Conservation (phyloP, 2,113 vertebrate species). For the Carlito syrichta region DNA sequence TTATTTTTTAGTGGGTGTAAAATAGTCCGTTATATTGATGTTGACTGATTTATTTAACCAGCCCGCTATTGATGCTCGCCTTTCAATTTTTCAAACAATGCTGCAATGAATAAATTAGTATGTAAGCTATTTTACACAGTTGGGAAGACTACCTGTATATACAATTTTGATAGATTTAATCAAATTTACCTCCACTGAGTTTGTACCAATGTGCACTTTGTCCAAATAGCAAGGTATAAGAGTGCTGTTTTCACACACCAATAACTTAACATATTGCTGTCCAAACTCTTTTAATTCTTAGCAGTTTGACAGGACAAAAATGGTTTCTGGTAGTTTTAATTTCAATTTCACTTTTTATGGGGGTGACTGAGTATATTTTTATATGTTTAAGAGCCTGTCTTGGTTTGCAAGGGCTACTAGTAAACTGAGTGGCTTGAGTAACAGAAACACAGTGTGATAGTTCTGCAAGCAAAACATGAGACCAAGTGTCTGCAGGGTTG, state of each 20-base stretch:
- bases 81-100: background rate
- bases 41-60: background rate
- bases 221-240: background rate
- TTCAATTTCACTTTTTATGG: background rate
- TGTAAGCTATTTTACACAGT: background rate
- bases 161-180: background rate
- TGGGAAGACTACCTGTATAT: background rate
- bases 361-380: background rate
- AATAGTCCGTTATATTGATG: background rate
- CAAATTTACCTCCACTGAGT: background rate
- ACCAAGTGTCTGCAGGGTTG: background rate
- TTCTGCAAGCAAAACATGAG: background rate
- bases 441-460: background rate
- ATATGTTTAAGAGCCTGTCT: background rate
- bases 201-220: background rate
- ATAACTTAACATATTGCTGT: background rate
- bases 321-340: background rate
- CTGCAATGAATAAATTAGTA: background rate
- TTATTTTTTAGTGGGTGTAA: background rate
- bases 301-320: background rate
- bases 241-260: background rate
- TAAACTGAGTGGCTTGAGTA: background rate
- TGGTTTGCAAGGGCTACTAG: background rate
- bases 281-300: background rate
- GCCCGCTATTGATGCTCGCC: background rate